Conservation (phyloP, 1,140 invertebrate species). For the Sminthurinus signatus region DNA sequence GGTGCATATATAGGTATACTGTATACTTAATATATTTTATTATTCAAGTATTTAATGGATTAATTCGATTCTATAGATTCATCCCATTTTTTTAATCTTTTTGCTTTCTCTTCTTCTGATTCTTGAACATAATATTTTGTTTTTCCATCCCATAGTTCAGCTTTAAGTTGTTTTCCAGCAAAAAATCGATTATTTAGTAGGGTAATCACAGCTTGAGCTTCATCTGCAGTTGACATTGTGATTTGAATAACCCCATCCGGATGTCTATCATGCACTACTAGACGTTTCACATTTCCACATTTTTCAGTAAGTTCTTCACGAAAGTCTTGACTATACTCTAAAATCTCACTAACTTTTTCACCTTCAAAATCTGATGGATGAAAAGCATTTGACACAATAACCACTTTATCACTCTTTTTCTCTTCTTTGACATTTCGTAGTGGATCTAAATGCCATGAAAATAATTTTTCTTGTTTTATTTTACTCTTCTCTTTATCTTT, state of each 20-base stretch:
- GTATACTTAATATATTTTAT: neutral
- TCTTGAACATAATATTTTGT: constrained; percentile 70
- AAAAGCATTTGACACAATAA: constrained; percentile 94
- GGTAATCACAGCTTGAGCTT: constrained; percentile 81
- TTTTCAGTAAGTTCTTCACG: constrained; percentile 82
- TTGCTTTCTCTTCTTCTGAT: constrained; percentile 77
- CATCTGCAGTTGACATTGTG: constrained; percentile 80
- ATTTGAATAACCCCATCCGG: constrained; percentile 91
- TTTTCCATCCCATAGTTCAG: constrained; percentile 90
- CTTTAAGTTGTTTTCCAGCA: constrained; percentile 71
- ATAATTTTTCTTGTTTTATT: constrained; percentile 86
- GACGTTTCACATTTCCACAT: constrained; percentile 87
- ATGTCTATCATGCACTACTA: constrained; percentile 87
- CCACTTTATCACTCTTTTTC: constrained; percentile 77
- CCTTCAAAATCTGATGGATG: constrained; percentile 81
- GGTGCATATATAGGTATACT: neutral
- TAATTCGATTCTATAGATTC: neutral
- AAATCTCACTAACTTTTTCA: constrained; percentile 69
- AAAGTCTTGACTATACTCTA: constrained; percentile 87
- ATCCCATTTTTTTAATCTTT: constrained; percentile 76
- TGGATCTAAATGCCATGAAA: constrained; percentile 95
- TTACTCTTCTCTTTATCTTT: constrained; percentile 86
- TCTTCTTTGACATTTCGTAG: constrained; percentile 62
- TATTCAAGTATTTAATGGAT: neutral
- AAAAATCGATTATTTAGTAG: constrained; percentile 90